phyloP scores from a whole-genome alignment of 1,140 invertebrate species.

The Antheraea mylitta region DNA sequence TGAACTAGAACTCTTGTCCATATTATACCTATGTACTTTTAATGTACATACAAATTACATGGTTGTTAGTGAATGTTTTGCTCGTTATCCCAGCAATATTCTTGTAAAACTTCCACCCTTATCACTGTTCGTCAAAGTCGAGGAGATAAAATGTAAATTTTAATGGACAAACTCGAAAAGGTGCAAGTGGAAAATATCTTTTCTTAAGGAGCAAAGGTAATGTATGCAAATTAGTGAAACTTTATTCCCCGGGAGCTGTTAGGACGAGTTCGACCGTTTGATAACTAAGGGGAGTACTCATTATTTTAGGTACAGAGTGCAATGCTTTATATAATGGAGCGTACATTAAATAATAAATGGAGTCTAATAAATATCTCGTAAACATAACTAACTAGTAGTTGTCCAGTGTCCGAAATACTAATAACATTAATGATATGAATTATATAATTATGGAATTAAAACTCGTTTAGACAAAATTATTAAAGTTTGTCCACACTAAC shows the following conservation, averaged over 20 bases:
- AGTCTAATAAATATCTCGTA: too few relatives aligned
- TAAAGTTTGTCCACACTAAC: too few relatives aligned
- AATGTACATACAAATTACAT: not conserved
- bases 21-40: not conserved
- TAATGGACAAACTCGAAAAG: slow-evolving; percentile 4
- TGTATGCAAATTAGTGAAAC: slow-evolving; percentile 69
- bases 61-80: not conserved
- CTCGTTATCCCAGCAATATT: not conserved
- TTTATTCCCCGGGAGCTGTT: slow-evolving; percentile 64
- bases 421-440: too few relatives aligned
- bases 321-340: not conserved
- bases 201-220: slow-evolving; percentile 63
- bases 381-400: too few relatives aligned
- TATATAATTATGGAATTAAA: too few relatives aligned
- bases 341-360: not conserved
- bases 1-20: not conserved
- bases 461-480: too few relatives aligned
- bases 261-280: slow-evolving; percentile 68
- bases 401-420: too few relatives aligned
- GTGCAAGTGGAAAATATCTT: slow-evolving; percentile 24
- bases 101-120: slow-evolving; percentile 1
- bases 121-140: not conserved
- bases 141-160: slow-evolving; percentile 2
- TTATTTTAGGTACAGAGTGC: not conserved
- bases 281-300: slow-evolving; percentile 45